Conservation (phyloP, 2,113 vertebrate species). For the Dasypus novemcinctus region DNA sequence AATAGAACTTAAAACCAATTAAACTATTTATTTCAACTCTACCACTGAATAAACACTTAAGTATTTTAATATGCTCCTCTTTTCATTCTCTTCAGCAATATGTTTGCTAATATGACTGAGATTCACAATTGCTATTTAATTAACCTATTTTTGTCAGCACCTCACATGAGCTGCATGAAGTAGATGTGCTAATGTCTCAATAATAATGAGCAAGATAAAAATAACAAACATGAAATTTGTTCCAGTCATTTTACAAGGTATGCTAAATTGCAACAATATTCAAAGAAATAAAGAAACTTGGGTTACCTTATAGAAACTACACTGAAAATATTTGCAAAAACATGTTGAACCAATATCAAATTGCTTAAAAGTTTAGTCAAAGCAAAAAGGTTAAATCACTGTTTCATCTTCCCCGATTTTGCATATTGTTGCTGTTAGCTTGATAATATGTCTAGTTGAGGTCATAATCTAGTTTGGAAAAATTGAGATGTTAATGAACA, state of each 20-base stretch:
- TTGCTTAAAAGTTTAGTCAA: background rate
- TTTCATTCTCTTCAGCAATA: constrained; percentile 60
- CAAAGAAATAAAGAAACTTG: background rate
- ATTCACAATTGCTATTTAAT: constrained; percentile 72
- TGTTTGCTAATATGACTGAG: constrained; percentile 64
- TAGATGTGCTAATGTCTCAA: constrained; percentile 35
- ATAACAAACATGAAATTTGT: constrained; percentile 57
- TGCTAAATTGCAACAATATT: background rate
- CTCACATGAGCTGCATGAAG: constrained; percentile 49
- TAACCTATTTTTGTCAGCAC: constrained; percentile 74
- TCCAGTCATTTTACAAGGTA: constrained; percentile 28
- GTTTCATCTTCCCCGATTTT: background rate
- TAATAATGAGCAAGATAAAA: constrained; percentile 60
- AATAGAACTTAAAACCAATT: constrained; percentile 75
- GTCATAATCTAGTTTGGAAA: background rate
- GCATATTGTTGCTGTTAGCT: background rate
- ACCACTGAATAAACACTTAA: constrained; percentile 65
- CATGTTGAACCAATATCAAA: background rate
- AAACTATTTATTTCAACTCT: constrained; percentile 72
- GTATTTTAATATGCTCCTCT: constrained; percentile 70
- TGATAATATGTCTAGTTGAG: background rate
- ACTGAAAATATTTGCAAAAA: background rate
- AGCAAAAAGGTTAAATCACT: background rate
- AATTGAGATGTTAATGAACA: background rate
- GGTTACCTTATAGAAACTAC: background rate